phyloP scores from a whole-genome alignment of 2,113 vertebrate genomes.

The Hiodon alosoides region DNA sequence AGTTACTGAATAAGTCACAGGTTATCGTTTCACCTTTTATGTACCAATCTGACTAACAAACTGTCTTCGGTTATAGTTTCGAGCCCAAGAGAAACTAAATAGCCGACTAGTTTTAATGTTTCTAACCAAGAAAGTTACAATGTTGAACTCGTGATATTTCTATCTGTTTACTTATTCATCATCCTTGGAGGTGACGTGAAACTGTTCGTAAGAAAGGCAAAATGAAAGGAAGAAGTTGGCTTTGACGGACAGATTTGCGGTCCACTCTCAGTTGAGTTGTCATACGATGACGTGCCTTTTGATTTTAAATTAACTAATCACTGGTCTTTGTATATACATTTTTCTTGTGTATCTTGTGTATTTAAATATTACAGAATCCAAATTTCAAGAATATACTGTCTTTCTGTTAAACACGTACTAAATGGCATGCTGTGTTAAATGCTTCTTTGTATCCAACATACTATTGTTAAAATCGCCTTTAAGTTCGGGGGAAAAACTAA shows the following conservation, averaged over 20 bases:
- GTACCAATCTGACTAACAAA: neutral
- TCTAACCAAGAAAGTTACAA: constrained; percentile 5
- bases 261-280: constrained; percentile 19
- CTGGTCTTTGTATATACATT: neutral
- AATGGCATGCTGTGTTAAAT: too few relatives aligned
- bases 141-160: constrained; percentile 20
- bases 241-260: constrained; percentile 24
- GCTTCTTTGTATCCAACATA: too few relatives aligned
- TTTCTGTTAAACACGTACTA: too few relatives aligned
- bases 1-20: neutral
- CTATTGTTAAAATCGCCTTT: too few relatives aligned
- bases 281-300: constrained; percentile 11
- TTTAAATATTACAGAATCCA: too few relatives aligned
- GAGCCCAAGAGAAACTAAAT: too few relatives aligned
- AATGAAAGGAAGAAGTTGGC: constrained; percentile 27
- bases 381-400: too few relatives aligned
- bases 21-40: neutral
- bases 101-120: neutral
- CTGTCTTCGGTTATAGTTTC: neutral
- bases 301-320: constrained; percentile 3
- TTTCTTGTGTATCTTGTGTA: neutral
- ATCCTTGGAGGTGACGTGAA: neutral
- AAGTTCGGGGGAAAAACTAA: too few relatives aligned
- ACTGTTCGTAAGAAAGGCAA: neutral
- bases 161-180: constrained; percentile 10